These are phyloP conservation scores for Leptonema lineaticorne DNA, from an alignment of 1,140 invertebrate species.

Conservation along the genomic window DNA sequence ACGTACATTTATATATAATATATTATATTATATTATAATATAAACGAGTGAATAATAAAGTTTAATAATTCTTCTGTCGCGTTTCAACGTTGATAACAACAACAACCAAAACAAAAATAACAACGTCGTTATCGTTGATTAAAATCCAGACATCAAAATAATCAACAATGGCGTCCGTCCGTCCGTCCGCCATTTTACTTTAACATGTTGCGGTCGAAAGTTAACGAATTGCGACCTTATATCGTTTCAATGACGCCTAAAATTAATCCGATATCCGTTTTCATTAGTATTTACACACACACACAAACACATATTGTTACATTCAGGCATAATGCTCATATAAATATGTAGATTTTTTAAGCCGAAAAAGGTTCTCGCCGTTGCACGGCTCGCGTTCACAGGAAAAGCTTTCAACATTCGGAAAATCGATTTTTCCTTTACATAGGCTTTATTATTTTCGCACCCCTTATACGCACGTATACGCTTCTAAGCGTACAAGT, in stretches of 20 bases:
- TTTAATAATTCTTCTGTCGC: too few species aligned
- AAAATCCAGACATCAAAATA: background rate
- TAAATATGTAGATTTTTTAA: too few species aligned
- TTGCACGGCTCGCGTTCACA: background rate
- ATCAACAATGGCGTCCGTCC: background rate
- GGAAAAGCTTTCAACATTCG: background rate
- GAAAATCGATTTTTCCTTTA: background rate
- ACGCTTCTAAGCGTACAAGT: too few species aligned
- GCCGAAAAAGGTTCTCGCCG: background rate
- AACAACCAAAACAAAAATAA: too few species aligned
- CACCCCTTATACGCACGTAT: background rate
- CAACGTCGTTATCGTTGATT: background rate
- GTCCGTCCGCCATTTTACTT: background rate
- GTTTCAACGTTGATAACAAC: background rate
- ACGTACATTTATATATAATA: too few species aligned
- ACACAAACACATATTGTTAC: background rate
- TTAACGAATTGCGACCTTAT: background rate
- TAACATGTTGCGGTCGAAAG: background rate
- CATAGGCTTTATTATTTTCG: constrained; percentile 6
- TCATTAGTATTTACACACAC: too few species aligned
- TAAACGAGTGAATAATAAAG: too few species aligned
- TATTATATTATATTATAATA: too few species aligned
- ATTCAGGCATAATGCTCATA: too few species aligned
- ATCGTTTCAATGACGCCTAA: background rate
- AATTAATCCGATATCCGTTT: background rate